These are phyloP conservation scores for Meganola albula DNA, from an alignment of 2,888 invertebrate species.

Conservation along the genomic window DNA sequence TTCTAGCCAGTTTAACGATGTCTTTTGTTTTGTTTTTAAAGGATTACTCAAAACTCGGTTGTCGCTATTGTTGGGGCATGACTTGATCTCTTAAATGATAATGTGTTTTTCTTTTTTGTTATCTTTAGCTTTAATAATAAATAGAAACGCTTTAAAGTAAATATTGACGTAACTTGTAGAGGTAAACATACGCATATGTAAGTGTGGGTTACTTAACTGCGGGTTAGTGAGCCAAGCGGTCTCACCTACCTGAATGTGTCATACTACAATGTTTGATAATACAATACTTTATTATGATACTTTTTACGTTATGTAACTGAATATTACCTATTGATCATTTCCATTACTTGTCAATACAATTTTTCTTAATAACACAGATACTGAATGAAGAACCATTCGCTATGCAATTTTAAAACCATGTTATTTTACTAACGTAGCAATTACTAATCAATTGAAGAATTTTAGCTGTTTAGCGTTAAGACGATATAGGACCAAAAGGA, in stretches of 20 bases:
- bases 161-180: constrained; percentile 54
- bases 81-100: constrained; percentile 38
- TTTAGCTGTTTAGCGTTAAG: too few relatives aligned
- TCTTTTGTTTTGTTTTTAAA: constrained; percentile 53
- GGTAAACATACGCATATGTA: constrained; percentile 37
- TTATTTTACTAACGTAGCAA: too few relatives aligned
- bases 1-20: constrained; percentile 46
- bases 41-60: constrained; percentile 54
- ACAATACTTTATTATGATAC: constrained; percentile 13
- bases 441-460: too few relatives aligned
- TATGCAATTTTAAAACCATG: too few relatives aligned
- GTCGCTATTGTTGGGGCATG: constrained; percentile 43
- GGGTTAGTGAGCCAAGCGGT: constrained; percentile 54
- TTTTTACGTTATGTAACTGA: constrained; percentile 20
- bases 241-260: constrained; percentile 23
- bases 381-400: too few relatives aligned
- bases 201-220: constrained; percentile 39
- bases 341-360: too few relatives aligned
- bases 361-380: too few relatives aligned
- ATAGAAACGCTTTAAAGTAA: constrained; percentile 49
- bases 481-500: too few relatives aligned
- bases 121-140: constrained; percentile 34
- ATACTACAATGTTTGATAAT: constrained; percentile 13
- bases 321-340: too few relatives aligned
- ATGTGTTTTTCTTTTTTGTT: constrained; percentile 40